These are phyloP conservation scores for Notiomystis cincta DNA, from an alignment of 2,113 vertebrate genomes.

Conservation along the genomic window DNA sequence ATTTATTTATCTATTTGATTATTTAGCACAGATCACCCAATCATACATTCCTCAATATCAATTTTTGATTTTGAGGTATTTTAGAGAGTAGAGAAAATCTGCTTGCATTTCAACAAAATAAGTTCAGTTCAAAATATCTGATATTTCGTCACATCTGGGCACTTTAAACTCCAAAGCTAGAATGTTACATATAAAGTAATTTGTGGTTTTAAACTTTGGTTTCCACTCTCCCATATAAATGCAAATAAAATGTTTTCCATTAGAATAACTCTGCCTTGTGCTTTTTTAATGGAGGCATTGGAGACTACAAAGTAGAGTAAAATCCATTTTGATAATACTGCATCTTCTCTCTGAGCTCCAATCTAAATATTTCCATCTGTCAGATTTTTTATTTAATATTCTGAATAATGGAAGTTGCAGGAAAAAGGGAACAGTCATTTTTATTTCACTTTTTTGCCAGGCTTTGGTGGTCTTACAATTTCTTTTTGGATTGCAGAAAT, in stretches of 20 bases:
- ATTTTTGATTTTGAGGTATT: not conserved
- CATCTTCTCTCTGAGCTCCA: not conserved
- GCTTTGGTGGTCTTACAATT: slow-evolving; percentile 2
- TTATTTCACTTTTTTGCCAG: slow-evolving; percentile 28
- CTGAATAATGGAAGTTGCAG: not conserved
- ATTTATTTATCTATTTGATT: not conserved
- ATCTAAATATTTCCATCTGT: slow-evolving; percentile 48
- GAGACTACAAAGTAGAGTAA: slow-evolving; percentile 5
- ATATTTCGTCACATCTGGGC: not conserved
- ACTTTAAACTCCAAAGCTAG: not conserved
- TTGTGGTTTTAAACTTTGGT: slow-evolving; percentile 21
- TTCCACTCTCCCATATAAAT: slow-evolving; percentile 32
- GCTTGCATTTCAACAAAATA: not conserved
- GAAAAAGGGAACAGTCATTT: not conserved
- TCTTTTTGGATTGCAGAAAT: not conserved
- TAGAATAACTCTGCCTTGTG: not conserved
- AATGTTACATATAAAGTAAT: slow-evolving; percentile 19
- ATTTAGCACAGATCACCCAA: not conserved
- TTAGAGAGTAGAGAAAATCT: not conserved
- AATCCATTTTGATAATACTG: slow-evolving; percentile 32
- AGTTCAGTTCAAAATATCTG: not conserved
- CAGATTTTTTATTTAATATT: slow-evolving; percentile 21
- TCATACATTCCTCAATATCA: not conserved
- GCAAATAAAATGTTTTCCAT: slow-evolving; percentile 46
- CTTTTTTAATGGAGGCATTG: not conserved